A percentile compares a stretch with the other conserved stretches of the same genome.
Conservation (phyloP, 1,140 invertebrate species). For the Meloidogyne chitwoodi region DNA sequence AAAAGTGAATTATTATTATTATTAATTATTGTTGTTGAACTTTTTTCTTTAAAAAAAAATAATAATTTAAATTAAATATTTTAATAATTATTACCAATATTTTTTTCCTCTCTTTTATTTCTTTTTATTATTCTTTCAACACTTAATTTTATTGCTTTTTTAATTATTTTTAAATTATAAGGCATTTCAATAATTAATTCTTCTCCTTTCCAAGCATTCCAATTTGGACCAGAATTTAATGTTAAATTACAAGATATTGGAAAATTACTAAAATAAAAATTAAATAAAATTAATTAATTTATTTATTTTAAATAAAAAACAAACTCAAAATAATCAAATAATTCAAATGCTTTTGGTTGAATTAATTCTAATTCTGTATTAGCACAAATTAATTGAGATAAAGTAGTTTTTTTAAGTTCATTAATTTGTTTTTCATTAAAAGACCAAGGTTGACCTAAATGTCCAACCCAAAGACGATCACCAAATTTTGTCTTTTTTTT, state of each 20-base stretch:
- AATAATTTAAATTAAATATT: conserved; percentile 8
- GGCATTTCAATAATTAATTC: conserved; percentile 44
- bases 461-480: conserved; percentile 61
- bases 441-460: conserved; percentile 40
- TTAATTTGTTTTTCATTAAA: conserved; percentile 73
- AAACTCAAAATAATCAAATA: conserved; percentile 29
- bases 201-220: conserved; percentile 36
- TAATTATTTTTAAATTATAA: conserved; percentile 37
- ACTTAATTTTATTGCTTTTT: conserved; percentile 36
- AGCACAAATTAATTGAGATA: conserved; percentile 75
- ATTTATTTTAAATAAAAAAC: conserved; percentile 2
- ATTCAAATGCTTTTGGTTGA: conserved; percentile 65
- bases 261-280: conserved; percentile 35
- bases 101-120: conserved; percentile 32
- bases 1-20: conserved; percentile 50
- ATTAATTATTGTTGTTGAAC: conserved; percentile 29
- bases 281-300: conserved; percentile 24
- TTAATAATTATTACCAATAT: conserved; percentile 25
- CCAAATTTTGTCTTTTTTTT: conserved; percentile 48
- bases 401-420: conserved; percentile 70
- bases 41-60: conserved; percentile 34
- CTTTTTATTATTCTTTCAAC: conserved; percentile 21
- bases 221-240: conserved; percentile 18
- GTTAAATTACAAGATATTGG: conserved; percentile 43
- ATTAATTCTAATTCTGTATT: conserved; percentile 69